Percentiles rank a stretch among this genome's conserved stretches.
phyloP scores from a whole-genome alignment of 2,113 vertebrate genomes.

The Tiliqua scincoides region DNA sequence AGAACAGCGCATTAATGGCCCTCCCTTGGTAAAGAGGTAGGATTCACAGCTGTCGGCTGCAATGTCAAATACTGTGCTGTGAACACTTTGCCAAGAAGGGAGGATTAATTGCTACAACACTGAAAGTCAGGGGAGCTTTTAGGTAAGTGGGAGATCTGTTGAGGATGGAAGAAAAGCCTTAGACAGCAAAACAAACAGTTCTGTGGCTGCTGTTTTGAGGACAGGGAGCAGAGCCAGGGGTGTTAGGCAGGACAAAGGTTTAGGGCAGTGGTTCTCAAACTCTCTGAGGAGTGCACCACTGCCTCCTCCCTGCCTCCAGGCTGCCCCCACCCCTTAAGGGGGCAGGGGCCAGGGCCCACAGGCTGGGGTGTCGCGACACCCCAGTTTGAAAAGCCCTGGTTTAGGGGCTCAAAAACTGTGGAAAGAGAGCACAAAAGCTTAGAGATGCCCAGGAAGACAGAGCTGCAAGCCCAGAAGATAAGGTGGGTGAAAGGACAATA shows the following conservation, averaged over 20 bases:
- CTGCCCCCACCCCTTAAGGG: no score
- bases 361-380: no score
- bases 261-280: no score
- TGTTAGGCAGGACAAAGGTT: neutral
- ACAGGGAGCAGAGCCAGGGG: neutral
- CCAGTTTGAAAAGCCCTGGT: no score
- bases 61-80: neutral
- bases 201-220: neutral
- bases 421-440: neutral
- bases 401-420: no score
- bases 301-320: no score
- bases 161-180: no score
- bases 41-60: neutral
- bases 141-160: neutral
- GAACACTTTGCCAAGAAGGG: neutral
- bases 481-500: neutral
- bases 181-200: neutral
- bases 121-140: neutral
- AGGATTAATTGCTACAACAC: neutral
- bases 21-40: neutral
- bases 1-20: neutral
- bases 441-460: neutral
- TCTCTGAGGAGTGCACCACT: no score
- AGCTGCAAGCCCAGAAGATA: neutral
- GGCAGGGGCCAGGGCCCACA: no score